phyloP scores from a whole-genome alignment of 2,888 invertebrate species.

The Dryobota labecula region DNA sequence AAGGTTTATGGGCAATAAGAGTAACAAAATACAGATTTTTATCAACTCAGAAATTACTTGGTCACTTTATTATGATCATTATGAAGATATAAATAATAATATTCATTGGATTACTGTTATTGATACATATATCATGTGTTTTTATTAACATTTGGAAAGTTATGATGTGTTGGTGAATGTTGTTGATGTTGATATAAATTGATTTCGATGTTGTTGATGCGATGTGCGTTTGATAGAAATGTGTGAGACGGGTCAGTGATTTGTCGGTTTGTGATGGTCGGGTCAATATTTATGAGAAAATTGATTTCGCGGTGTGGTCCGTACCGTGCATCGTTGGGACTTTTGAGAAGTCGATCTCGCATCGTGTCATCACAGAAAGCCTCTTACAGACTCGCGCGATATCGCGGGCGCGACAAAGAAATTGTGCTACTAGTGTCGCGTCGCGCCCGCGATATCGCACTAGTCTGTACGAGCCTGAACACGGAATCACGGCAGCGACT shows the following conservation, averaged over 20 bases:
- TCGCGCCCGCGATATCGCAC: too few species aligned
- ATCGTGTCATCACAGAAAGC: too few species aligned
- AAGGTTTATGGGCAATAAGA: conserved; percentile 44
- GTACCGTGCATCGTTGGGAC: too few species aligned
- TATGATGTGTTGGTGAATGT: conserved; percentile 31
- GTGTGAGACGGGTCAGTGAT: conserved; percentile 23
- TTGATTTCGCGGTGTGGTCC: conserved; percentile 21
- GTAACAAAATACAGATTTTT: conserved; percentile 32
- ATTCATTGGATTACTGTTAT: conserved; percentile 31
- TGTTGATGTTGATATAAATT: conserved; percentile 20
- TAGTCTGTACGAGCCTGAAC: too few species aligned
- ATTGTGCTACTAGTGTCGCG: too few species aligned
- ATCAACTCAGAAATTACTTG: conserved; percentile 17
- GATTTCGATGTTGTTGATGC: conserved; percentile 22
- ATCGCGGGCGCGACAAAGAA: too few species aligned
- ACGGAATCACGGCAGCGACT: too few species aligned
- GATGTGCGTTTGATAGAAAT: conserved; percentile 17
- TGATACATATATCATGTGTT: conserved; percentile 41
- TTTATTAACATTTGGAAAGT: conserved; percentile 42
- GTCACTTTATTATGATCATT: conserved; percentile 21
- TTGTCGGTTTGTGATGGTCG: neutral
- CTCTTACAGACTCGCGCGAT: too few species aligned
- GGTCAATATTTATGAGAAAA: conserved; percentile 30
- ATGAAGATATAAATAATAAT: conserved; percentile 16
- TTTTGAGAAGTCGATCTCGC: too few species aligned